These are phyloP conservation scores for Dendrolimus kikuchii DNA, from an alignment of 1,140 invertebrate genomes.

Conservation along the genomic window DNA sequence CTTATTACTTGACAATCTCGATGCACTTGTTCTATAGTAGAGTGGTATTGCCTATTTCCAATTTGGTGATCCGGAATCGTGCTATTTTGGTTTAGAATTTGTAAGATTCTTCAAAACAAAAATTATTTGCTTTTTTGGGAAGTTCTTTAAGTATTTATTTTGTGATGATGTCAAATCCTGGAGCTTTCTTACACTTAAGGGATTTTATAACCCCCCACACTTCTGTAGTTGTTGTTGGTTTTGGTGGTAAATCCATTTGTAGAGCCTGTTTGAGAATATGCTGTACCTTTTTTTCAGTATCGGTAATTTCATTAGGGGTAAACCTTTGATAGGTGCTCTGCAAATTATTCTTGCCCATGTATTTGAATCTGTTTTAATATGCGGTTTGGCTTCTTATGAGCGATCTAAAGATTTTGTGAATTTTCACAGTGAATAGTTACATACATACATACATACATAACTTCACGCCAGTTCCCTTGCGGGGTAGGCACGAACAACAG, in stretches of 20 bases:
- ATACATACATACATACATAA: no score
- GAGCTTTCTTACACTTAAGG: slow-evolving; percentile 6
- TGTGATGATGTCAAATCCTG: slow-evolving; percentile 5
- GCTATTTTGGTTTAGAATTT: background rate
- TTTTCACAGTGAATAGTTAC: slow-evolving; percentile 10
- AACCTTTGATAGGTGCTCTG: slow-evolving; percentile 6
- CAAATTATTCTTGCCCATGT: slow-evolving; percentile 8
- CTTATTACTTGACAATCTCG: slow-evolving; percentile 17
- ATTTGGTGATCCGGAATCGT: slow-evolving; percentile 1
- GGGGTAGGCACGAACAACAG: no score
- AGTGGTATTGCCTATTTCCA: background rate
- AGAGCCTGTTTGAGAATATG: slow-evolving; percentile 1
- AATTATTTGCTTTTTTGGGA: slow-evolving; percentile 1
- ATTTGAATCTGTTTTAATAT: background rate
- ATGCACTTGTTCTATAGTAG: slow-evolving; percentile 9
- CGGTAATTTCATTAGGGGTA: slow-evolving; percentile 10
- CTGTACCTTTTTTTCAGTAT: slow-evolving; percentile 6
- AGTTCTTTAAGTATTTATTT: slow-evolving; percentile 3
- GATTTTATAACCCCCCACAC: background rate
- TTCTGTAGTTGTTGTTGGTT: slow-evolving; percentile 1
- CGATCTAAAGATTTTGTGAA: slow-evolving; percentile 9
- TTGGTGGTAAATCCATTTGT: slow-evolving; percentile 5
- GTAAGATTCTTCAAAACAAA: no score
- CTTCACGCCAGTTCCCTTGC: no score
- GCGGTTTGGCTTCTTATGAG: background rate